A percentile compares a stretch with the other conserved stretches of the same genome.
phyloP scores from a whole-genome alignment of 2,888 invertebrate species.

The Morpho helenor region DNA sequence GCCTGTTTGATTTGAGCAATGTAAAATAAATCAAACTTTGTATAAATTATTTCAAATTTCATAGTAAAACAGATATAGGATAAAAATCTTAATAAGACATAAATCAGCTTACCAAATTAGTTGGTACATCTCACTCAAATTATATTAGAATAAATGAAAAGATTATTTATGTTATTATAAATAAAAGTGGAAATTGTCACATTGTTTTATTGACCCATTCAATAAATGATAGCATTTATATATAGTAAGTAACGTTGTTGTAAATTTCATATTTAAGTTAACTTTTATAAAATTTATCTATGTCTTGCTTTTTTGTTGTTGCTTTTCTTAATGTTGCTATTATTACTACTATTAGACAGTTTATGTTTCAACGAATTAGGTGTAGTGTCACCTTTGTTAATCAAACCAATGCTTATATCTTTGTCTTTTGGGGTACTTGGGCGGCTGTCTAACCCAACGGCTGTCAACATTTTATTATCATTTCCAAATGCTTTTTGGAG shows the following conservation, averaged over 20 bases:
- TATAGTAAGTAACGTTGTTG: conserved; percentile 12
- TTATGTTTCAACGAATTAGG: conserved; percentile 77
- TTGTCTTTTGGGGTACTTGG: conserved; percentile 74
- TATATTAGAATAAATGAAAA: background rate
- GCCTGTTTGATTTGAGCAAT: too few relatives aligned
- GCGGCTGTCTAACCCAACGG: conserved; percentile 64
- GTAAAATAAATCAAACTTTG: too few relatives aligned
- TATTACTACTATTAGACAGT: conserved; percentile 54
- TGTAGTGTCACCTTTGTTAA: conserved; percentile 59
- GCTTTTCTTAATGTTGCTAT: conserved; percentile 84
- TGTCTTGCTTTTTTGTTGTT: conserved; percentile 90
- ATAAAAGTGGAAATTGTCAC: conserved; percentile 9
- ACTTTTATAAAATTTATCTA: conserved; percentile 71
- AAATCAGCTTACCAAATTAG: background rate
- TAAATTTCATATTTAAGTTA: conserved; percentile 6
- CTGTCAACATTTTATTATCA: conserved; percentile 65
- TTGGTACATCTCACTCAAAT: background rate
- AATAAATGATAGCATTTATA: conserved; percentile 16
- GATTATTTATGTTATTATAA: conserved; percentile 19
- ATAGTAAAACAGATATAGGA: too few relatives aligned
- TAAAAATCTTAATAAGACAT: too few relatives aligned
- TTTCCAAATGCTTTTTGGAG: conserved; percentile 62
- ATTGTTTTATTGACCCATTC: conserved; percentile 20
- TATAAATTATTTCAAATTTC: too few relatives aligned
- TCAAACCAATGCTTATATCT: conserved; percentile 48